Evolutionary conservation across 1,140 invertebrate species (phyloP), one percentile per base, ranked within the genome.

Genomic region (Hypsibius dujardini): DNA sequence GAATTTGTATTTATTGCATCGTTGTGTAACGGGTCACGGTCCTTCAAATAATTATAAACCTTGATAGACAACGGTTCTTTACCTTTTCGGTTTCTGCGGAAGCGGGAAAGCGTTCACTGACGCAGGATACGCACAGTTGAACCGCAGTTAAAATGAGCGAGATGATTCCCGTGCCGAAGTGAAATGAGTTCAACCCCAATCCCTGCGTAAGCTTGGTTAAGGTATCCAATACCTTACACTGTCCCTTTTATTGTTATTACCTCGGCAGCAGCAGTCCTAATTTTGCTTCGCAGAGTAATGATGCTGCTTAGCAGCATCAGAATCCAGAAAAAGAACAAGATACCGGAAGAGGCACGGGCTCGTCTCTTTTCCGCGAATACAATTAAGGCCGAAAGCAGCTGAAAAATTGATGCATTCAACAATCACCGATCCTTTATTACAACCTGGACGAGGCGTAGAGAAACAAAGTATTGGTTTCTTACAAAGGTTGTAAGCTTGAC

Each of bases 321-420:
- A 56, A 56, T 12, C 50, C 50, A 56, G 50, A 56, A 56, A n/a
- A 56, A 56, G 50, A 56, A 56, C 50, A 56, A 56, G n/a, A 56
- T 56, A 56, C 50, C 50, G 50, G 50, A 56, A 12, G 50, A 12
- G 7, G 50, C 7, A 12, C 50, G 50, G n/a, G 50, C 50, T 7
- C 50, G 50, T n/a, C 50, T 7, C 50, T 56, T 56, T 12, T 56
- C 50, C 50, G n/a, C n/a, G n/a, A 12, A 56, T 12, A 56, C n/a
- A n/a, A 7, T 12, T 56, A 7, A 7, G n/a, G 50, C 50, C n/a
- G 50, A 7, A 7, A 56, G 7, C 7, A 56, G 50, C 50, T 56
- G 50, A 12, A 56, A 7, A 56, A 56, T 56, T 12, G 50, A 56
- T 56, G 7, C 7, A 56, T 56, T 56, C 7, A 12, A 56, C n/a